Evolutionary conservation across 1,140 invertebrate genomes (phyloP).

Genomic region (Drosophila azteca): DNA sequence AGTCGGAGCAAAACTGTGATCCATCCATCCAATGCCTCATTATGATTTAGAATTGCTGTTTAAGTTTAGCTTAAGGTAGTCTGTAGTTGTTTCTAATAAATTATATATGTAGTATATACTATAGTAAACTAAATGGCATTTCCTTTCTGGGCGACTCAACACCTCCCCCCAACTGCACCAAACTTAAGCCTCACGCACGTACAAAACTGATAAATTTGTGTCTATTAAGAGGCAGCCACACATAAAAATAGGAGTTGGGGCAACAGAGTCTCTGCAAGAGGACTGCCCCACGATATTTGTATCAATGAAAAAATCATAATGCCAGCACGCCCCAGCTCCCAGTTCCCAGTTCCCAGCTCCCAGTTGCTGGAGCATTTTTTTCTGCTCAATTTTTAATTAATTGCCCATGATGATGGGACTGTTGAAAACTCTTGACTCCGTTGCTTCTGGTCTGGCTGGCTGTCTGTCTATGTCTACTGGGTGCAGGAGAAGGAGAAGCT

Average conservation of each 20-base stretch:
- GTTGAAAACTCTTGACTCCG: conserved; percentile 65
- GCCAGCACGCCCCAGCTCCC: conserved; percentile 72
- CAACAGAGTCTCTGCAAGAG: conserved; percentile 8
- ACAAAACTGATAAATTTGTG: conserved; percentile 73
- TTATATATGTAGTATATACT: conserved; percentile 38
- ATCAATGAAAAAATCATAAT: conserved; percentile 82
- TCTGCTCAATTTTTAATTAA: conserved; percentile 72
- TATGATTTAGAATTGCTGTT: conserved; percentile 9
- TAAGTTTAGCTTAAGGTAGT: conserved; percentile 34
- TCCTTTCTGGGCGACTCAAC: conserved; percentile 29
- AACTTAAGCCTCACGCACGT: conserved; percentile 62
- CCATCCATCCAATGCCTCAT: conserved; percentile 37
- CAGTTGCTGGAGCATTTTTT: conserved; percentile 22
- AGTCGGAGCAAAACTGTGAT: conserved; percentile 41
- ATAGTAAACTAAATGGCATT: conserved; percentile 15
- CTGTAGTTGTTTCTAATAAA: conserved; percentile 52
- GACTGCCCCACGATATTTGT: conserved; percentile 61
- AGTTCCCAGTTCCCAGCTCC: too few relatives aligned
- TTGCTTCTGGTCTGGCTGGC: neutral
- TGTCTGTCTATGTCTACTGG: conserved; percentile 4
- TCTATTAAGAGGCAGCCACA: conserved; percentile 59
- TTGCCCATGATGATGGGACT: conserved; percentile 78
- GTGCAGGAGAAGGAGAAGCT: conserved; percentile 13
- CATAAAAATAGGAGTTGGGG: conserved; percentile 58
- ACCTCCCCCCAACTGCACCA: conserved; percentile 38